A percentile compares a stretch with the other conserved stretches of the same genome.
These are phyloP conservation scores for Nephila pilipes DNA, from an alignment of 1,140 invertebrate genomes.

Conservation along the genomic window DNA sequence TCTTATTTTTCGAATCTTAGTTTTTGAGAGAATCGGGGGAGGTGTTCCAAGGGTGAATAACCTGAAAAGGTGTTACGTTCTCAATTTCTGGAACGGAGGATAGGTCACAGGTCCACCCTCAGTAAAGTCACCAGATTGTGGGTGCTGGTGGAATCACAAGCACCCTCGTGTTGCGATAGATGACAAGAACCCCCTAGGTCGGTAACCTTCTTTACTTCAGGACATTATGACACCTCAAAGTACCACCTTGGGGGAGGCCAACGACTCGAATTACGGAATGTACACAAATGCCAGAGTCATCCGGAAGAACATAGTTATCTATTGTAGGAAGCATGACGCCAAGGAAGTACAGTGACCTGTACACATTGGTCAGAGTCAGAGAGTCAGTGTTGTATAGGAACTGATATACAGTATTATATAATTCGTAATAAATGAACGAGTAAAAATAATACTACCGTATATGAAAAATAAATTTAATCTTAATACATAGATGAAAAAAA, in stretches of 20 bases:
- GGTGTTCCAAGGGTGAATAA: conserved; percentile 34
- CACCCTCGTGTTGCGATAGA: conserved; percentile 1
- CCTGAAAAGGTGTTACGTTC: conserved; percentile 43
- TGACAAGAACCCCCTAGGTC: not conserved
- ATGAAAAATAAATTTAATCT: too few relatives aligned
- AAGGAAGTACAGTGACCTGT: not conserved
- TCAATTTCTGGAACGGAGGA: not conserved
- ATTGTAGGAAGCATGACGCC: not conserved
- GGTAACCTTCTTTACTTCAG: conserved; percentile 24
- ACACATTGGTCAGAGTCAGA: not conserved
- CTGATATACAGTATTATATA: too few relatives aligned
- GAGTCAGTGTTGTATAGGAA: too few relatives aligned
- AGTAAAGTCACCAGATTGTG: not conserved
- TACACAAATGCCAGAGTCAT: not conserved
- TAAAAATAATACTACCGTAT: too few relatives aligned
- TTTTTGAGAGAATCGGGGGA: not conserved
- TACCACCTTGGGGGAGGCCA: not conserved
- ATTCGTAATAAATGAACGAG: too few relatives aligned
- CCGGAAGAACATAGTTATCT: not conserved
- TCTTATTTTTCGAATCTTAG: not conserved
- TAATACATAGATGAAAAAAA: too few relatives aligned
- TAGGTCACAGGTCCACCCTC: conserved; percentile 22
- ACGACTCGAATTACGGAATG: conserved; percentile 20
- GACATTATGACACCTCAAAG: not conserved
- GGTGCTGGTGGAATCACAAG: conserved; percentile 15